These are phyloP conservation scores for Xiphias gladius DNA, from an alignment of 2,113 vertebrate genomes.

Conservation along the genomic window DNA sequence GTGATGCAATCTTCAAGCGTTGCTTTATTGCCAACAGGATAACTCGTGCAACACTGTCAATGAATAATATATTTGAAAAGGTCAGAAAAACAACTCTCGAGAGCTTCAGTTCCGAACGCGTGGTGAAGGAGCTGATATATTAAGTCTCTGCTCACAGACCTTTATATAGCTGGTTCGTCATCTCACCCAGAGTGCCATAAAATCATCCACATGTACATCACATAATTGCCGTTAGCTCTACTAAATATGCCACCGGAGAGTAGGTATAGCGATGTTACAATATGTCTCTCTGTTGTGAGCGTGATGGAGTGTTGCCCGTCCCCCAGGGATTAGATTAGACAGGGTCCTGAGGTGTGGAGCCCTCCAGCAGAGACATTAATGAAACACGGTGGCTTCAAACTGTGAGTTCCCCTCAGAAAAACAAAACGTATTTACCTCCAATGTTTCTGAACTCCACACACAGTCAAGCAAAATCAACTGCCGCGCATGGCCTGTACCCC, in stretches of 20 bases:
- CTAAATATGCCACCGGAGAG: conserved; percentile 51
- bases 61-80: conserved; percentile 50
- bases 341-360: conserved; percentile 50
- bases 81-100: conserved; percentile 22
- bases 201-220: conserved; percentile 48
- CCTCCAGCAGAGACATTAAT: conserved; percentile 76
- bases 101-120: conserved; percentile 17
- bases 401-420: conserved; percentile 32
- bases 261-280: conserved; percentile 47
- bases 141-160: conserved; percentile 34
- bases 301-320: conserved; percentile 50
- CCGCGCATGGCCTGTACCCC: too few relatives aligned
- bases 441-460: background rate
- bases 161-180: conserved; percentile 50
- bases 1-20: background rate
- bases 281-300: conserved; percentile 44
- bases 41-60: background rate
- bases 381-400: conserved; percentile 69
- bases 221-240: conserved; percentile 25
- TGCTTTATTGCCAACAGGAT: background rate
- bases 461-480: background rate
- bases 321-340: conserved; percentile 53
- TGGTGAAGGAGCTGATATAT: conserved; percentile 6
- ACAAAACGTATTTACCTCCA: conserved; percentile 18
- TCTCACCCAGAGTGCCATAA: conserved; percentile 36